A percentile compares a stretch with the other conserved stretches of the same genome.
These are phyloP conservation scores for Pocota personata DNA, from an alignment of 2,888 invertebrate genomes.

Conservation along the genomic window DNA sequence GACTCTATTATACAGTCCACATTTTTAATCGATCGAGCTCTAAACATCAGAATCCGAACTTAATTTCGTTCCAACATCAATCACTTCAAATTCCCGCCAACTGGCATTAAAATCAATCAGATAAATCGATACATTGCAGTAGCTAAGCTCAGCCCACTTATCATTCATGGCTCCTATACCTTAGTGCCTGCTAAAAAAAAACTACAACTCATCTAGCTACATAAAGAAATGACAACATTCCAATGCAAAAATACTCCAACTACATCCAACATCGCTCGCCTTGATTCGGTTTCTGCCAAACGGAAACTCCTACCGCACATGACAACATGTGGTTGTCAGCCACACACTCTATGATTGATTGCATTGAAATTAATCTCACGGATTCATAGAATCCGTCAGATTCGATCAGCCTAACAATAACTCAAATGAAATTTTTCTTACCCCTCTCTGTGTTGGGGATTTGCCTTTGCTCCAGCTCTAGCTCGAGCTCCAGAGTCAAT, in stretches of 20 bases:
- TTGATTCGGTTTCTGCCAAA: conserved; percentile 11
- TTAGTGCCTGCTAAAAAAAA: background rate
- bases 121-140: conserved; percentile 40
- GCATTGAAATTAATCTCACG: conserved; percentile 73
- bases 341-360: conserved; percentile 67
- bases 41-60: background rate
- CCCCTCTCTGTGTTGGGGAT: background rate
- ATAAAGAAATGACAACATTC: conserved; percentile 25
- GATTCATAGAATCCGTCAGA: conserved; percentile 73
- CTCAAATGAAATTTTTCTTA: conserved; percentile 49
- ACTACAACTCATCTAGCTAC: background rate
- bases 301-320: conserved; percentile 47
- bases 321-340: conserved; percentile 53
- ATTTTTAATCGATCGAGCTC: too few species aligned
- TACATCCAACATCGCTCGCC: background rate
- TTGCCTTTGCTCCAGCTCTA: too few species aligned
- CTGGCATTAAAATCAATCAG: conserved; percentile 46
- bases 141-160: conserved; percentile 18
- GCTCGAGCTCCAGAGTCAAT: background rate
- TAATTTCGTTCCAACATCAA: background rate
- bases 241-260: background rate
- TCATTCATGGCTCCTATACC: background rate
- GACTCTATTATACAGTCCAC: too few species aligned
- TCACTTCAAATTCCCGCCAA: conserved; percentile 4
- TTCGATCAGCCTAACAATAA: conserved; percentile 69